Conservation (phyloP, 2,888 invertebrate genomes). For the Lepidochitona cinerea region DNA sequence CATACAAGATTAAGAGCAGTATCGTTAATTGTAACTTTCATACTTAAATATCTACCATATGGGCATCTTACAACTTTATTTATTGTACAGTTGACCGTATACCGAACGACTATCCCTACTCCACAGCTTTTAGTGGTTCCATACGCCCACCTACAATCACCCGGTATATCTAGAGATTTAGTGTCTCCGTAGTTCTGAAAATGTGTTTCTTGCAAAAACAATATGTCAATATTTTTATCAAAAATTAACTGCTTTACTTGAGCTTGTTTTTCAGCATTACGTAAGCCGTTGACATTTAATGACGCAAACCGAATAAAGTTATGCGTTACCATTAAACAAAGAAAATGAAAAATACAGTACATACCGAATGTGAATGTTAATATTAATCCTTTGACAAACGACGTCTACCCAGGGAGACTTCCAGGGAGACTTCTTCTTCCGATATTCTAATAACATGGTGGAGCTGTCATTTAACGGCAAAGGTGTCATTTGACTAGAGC, state of each 20-base stretch:
- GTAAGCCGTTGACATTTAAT: neutral
- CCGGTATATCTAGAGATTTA: neutral
- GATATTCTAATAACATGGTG: too few species aligned
- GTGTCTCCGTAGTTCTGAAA: neutral
- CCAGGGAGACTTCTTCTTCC: too few species aligned
- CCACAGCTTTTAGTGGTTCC: neutral
- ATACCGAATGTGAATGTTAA: too few species aligned
- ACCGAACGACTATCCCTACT: neutral
- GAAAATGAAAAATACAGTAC: too few species aligned
- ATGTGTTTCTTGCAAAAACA: neutral
- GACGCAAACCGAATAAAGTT: too few species aligned
- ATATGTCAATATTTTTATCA: neutral
- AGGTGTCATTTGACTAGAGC: too few species aligned
- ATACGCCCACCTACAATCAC: neutral
- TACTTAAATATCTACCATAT: neutral
- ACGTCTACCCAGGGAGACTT: too few species aligned
- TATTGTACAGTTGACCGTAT: too few species aligned
- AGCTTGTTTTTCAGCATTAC: neutral
- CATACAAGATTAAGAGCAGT: neutral
- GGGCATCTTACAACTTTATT: neutral
- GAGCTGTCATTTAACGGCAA: too few species aligned
- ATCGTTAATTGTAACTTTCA: neutral
- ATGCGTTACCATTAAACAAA: too few species aligned
- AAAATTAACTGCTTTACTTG: neutral
- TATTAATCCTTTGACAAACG: too few species aligned